Evolutionary conservation across 1,140 invertebrate genomes (phyloP).

Genomic region (Diabrotica virgifera): DNA sequence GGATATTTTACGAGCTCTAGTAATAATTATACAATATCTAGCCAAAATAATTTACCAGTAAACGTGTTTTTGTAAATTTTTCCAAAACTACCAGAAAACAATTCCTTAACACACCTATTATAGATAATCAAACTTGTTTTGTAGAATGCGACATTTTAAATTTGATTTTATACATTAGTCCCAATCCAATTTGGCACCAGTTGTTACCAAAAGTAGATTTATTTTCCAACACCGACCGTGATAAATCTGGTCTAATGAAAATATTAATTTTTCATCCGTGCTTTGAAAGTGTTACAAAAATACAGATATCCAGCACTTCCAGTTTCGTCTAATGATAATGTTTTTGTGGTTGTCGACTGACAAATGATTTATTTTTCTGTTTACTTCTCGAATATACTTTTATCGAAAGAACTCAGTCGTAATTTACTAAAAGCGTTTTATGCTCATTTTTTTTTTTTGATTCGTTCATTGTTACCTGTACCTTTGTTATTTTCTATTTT

Average conservation of each 20-base stretch:
- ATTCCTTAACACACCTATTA: no score
- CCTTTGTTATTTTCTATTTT: neutral
- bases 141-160: no score
- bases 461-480: neutral
- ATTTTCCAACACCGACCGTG: no score
- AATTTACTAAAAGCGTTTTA: constrained; percentile 3
- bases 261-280: constrained; percentile 3
- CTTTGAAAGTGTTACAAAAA: neutral
- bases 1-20: no score
- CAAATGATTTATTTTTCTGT: constrained; percentile 3
- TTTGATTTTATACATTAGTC: no score
- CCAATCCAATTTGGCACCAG: no score
- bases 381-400: neutral
- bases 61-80: no score
- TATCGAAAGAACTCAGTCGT: neutral
- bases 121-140: no score
- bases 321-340: constrained; percentile 2
- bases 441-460: neutral
- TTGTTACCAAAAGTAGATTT: no score
- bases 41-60: no score
- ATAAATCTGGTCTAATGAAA: neutral
- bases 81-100: no score
- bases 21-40: no score
- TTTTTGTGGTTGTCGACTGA: neutral
- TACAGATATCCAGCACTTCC: neutral